These are phyloP conservation scores for Sipha maydis DNA, from an alignment of 2,888 invertebrate species.

Conservation along the genomic window DNA sequence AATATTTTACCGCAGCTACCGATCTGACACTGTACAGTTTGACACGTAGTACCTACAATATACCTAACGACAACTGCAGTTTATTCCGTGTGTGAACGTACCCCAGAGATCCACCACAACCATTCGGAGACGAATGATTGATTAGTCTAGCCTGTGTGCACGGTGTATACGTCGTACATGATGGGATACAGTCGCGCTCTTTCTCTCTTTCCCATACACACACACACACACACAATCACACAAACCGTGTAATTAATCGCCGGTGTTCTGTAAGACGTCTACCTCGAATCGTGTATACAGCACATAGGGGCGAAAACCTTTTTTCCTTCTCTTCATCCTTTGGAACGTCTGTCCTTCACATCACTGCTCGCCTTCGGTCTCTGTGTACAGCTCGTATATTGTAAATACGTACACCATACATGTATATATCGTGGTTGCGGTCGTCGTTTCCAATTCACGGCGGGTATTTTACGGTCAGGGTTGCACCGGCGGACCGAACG, in stretches of 20 bases:
- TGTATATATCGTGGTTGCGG: neutral
- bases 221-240: neutral
- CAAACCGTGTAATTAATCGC: slow-evolving; percentile 55
- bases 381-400: neutral
- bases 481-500: neutral
- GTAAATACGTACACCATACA: neutral
- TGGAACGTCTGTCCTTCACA: neutral
- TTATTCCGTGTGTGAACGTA: too few species aligned
- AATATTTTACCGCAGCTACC: too few species aligned
- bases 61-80: too few species aligned
- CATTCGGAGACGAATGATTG: slow-evolving; percentile 51
- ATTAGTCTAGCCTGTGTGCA: slow-evolving; percentile 22
- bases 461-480: slow-evolving; percentile 60
- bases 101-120: neutral
- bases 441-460: slow-evolving; percentile 49
- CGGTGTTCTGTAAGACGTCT: slow-evolving; percentile 45
- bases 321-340: neutral
- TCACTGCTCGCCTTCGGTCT: neutral
- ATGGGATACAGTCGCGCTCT: neutral
- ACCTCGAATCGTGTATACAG: neutral
- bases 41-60: too few species aligned
- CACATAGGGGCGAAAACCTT: neutral
- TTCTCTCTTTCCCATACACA: neutral
- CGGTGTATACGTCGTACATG: neutral
- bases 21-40: too few species aligned